Conservation (phyloP, 1,140 invertebrate species). For the Drosophila sulfurigaster region DNA sequence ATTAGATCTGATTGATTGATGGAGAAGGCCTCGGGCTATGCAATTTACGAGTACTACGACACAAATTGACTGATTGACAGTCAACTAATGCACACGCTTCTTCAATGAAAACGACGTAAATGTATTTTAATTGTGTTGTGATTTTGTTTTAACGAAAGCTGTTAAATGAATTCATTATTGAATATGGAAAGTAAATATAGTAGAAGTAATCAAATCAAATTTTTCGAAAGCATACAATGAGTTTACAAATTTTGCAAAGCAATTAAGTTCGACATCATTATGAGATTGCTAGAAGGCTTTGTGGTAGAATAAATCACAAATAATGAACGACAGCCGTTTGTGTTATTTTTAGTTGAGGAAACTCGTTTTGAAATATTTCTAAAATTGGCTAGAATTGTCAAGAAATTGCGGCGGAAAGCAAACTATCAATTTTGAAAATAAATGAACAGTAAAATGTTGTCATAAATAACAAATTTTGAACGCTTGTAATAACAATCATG, state of each 20-base stretch:
- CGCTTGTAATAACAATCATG: not conserved
- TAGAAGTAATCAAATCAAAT: not conserved
- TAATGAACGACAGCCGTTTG: not conserved
- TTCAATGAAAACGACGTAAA: conserved; percentile 3
- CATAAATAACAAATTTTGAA: not conserved
- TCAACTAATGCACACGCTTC: conserved; percentile 32
- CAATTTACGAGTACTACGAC: conserved; percentile 16
- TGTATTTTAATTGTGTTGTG: conserved; percentile 6
- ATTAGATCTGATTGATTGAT: conserved; percentile 43
- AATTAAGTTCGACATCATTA: conserved; percentile 3
- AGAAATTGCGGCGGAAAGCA: not conserved
- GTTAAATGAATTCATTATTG: not conserved
- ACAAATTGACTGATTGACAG: conserved; percentile 35
- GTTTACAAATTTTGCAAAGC: not conserved
- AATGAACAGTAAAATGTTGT: not conserved
- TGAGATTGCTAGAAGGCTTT: not conserved
- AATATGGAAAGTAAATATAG: not conserved
- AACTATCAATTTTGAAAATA: too few relatives aligned
- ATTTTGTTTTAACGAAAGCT: not conserved
- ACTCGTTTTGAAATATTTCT: not conserved
- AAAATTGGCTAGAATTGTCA: not conserved
- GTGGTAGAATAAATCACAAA: not conserved
- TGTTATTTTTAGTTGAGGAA: conserved; percentile 1
- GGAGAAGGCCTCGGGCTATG: conserved; percentile 6
- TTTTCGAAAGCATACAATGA: not conserved